phyloP scores from a whole-genome alignment of 2,797 vertebrate species.

The Spea hammondii region DNA sequence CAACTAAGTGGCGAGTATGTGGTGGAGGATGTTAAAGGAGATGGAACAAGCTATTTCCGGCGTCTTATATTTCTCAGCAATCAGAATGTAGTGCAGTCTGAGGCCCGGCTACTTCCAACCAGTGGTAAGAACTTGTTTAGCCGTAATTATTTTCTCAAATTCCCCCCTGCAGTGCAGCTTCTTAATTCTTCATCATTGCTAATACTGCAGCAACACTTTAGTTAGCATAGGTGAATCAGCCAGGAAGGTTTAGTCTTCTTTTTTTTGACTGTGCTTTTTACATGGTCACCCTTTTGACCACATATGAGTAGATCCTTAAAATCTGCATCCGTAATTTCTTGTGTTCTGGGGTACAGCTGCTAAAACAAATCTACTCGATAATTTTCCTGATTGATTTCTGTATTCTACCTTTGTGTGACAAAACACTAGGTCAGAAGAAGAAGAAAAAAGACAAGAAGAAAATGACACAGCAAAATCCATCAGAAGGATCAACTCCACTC shows the following conservation, averaged over 20 bases:
- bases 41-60: conserved; percentile 78
- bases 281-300: too few relatives aligned
- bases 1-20: conserved; percentile 83
- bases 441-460: conserved; percentile 69
- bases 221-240: too few relatives aligned
- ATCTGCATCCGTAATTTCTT: too few relatives aligned
- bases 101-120: conserved; percentile 76
- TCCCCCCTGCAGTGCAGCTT: background rate
- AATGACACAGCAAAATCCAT: background rate
- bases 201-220: too few relatives aligned
- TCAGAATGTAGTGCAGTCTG: conserved; percentile 87
- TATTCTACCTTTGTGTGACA: background rate
- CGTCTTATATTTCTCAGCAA: conserved; percentile 87
- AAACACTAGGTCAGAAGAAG: conserved; percentile 71
- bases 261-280: background rate
- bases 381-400: too few relatives aligned
- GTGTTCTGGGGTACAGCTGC: too few relatives aligned
- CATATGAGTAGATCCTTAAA: too few relatives aligned
- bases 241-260: too few relatives aligned
- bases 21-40: conserved; percentile 89
- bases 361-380: too few relatives aligned
- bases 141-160: too few relatives aligned
- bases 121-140: conserved; percentile 56
- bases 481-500: conserved; percentile 26
- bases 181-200: background rate